Evolutionary conservation across 2,797 vertebrate genomes (phyloP), one percentile per base, ranked within the genome.

Genomic region (Sandelia bainsii): DNA sequence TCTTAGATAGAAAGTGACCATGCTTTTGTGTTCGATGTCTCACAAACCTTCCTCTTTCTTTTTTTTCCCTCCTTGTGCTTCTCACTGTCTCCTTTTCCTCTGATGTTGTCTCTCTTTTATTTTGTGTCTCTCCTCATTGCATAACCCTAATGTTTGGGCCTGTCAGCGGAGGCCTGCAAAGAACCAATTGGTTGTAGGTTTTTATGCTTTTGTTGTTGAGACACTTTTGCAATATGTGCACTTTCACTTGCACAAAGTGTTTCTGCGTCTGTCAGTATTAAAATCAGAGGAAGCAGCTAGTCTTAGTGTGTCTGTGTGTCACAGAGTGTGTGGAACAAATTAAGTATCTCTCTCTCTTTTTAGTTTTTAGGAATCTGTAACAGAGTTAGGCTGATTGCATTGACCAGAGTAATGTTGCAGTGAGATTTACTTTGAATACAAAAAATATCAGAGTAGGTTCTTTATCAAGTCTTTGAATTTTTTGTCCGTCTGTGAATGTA

Each of bases 151-250:
- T 83, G 74, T 82, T 82, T 56, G 42, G 64, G 54, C 72, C 71
- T 69, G 72, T 88, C 82, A 72, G 48, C 8, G 10, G 66, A 77
- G 74, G 82, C 87, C 89, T 80, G 56, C 44, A 37, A 83, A 91
- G 88, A 85, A 82, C 87, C 86, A 91, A 91, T 92, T 90, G 93
- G 72, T n/a, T 69, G 59, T 45, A 65, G 75, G 57, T 62, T 83
- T 87, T 81, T 65, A 69, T 77, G 68, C 72, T 70, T 42, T 69
- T 73, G 71, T 68, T 74, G 71, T 72, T 64, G 62, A 80, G 77
- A 81, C 45, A 40, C 64, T 86, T 83, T 65, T 82, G 77, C 79
- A 77, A 76, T 66, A 77, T 81, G 62, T 71, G 82, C 79, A 82
- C 64, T 88, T 78, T 83, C 48, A 52, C 58, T 66, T 16, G 22